A percentile compares a stretch with the other conserved stretches of the same genome.
Evolutionary conservation across 2,888 invertebrate species (phyloP).

Genomic region (Noctua janthe): DNA sequence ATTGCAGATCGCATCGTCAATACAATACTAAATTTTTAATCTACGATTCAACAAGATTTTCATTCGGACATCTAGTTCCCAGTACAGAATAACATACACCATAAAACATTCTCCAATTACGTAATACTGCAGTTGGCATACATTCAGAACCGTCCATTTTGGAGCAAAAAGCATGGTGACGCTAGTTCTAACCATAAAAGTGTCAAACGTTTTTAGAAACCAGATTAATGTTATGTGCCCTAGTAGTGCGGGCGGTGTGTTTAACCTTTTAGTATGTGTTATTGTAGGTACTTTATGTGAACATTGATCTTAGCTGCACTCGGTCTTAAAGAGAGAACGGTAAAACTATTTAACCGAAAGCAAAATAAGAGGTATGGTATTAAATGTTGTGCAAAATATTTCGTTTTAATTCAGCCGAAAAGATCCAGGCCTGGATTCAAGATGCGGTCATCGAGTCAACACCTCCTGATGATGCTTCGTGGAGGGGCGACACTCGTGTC

Average conservation of each 20-base stretch:
- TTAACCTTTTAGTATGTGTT: conserved; percentile 29
- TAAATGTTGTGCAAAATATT: no score
- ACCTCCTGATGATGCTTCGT: background rate
- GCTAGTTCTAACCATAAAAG: conserved; percentile 50
- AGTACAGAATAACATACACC: conserved; percentile 4
- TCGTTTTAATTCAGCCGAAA: no score
- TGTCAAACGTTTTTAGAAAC: conserved; percentile 54
- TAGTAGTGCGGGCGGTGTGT: conserved; percentile 19
- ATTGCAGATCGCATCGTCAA: background rate
- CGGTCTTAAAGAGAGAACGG: background rate
- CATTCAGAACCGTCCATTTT: conserved; percentile 26
- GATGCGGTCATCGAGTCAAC: background rate
- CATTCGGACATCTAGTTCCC: background rate
- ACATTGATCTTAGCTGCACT: conserved; percentile 16
- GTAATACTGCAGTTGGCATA: conserved; percentile 42
- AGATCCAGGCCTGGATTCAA: no score
- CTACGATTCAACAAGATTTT: conserved; percentile 4
- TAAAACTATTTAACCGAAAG: background rate
- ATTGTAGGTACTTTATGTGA: conserved; percentile 17
- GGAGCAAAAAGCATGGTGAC: conserved; percentile 44
- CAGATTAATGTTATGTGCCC: conserved; percentile 60
- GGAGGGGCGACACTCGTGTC: no score
- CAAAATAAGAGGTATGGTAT: background rate
- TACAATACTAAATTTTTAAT: background rate
- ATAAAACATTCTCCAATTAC: conserved; percentile 41